Base-by-base conservation (phyloP, 2,113 vertebrate species). In the Helogale parvula region DNA sequence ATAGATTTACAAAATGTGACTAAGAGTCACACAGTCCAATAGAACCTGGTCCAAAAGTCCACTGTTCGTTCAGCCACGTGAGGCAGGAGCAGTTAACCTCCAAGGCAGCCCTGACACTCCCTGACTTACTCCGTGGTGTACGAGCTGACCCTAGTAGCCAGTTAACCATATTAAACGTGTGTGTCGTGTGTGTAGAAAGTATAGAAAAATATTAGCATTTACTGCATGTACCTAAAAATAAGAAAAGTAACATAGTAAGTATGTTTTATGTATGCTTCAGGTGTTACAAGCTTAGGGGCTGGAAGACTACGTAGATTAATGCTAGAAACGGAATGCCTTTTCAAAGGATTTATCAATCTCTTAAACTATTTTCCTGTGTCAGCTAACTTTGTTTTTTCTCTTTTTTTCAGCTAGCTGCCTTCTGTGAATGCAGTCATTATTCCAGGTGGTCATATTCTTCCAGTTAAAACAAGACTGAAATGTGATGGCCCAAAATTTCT, bases 371-470 rank as follows among this genome's bases (percentile, higher is more conserved):
- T 94, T 31, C 52, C 8, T 87, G 1, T 80, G 25, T 77, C 94
- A 96, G 72, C 96, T 99, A 91, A 98, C 97, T 97, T 66, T 74
- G 29, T 96, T 85, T 97, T 77, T 95, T 38, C 80, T 98, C 98
- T 94, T 95, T 98, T 98, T 98, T 99, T 79, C 98, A 99, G 99
- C 99, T 99, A 99, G 99, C 99, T 99, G 99, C 98, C 98, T 99
- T 99, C 98, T 95, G 1, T 98, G 98, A 99, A 98, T 96, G 99
- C 98, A 99, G 98, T 98, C 98, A 97, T 96, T 98, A 98, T 97
- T 98, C 98, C 60, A 98, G 99, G 98, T 98, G 99, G 98, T 98
- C 93, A 96, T 98, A 98, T 98, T 99, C 99, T 99, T 99, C 99
- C 98, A 96, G 68, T 98, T 98, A 98, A 98, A 98, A 99, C 98